These are phyloP conservation scores for Falco peregrinus DNA, from an alignment of 2,797 vertebrate genomes.

Conservation along the genomic window DNA sequence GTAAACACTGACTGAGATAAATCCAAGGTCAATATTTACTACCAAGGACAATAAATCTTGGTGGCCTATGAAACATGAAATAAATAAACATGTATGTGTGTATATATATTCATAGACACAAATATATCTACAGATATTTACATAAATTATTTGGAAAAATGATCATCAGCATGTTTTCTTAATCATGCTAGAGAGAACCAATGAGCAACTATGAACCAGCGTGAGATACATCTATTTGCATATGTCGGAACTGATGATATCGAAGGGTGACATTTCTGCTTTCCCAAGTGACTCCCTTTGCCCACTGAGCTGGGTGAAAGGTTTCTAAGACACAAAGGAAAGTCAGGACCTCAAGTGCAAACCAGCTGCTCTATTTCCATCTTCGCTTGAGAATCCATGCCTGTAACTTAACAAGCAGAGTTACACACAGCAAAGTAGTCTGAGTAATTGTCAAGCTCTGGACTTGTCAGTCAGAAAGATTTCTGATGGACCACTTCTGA, in stretches of 20 bases:
- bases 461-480: not conserved
- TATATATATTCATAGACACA: constrained; percentile 24
- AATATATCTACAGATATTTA: not conserved
- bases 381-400: not conserved
- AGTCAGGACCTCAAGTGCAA: not conserved
- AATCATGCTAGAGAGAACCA: not conserved
- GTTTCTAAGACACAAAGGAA: not conserved
- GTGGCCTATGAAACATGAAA: constrained; percentile 61
- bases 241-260: not conserved
- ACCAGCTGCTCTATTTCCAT: not conserved
- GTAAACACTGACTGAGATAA: constrained; percentile 77
- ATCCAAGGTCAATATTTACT: constrained; percentile 79
- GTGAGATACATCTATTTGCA: not conserved
- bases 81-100: constrained; percentile 61
- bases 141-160: not conserved
- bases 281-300: not conserved
- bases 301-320: not conserved
- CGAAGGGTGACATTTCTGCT: not conserved
- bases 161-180: not conserved
- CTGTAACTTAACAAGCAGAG: not conserved
- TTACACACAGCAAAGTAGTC: not conserved
- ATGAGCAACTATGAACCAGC: not conserved
- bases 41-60: constrained; percentile 77
- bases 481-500: not conserved
- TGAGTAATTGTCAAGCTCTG: not conserved